Evolutionary conservation across 2,888 invertebrate species (phyloP), one percentile per base, ranked within the genome.

Genomic region (Zaprionus lineosus): DNA sequence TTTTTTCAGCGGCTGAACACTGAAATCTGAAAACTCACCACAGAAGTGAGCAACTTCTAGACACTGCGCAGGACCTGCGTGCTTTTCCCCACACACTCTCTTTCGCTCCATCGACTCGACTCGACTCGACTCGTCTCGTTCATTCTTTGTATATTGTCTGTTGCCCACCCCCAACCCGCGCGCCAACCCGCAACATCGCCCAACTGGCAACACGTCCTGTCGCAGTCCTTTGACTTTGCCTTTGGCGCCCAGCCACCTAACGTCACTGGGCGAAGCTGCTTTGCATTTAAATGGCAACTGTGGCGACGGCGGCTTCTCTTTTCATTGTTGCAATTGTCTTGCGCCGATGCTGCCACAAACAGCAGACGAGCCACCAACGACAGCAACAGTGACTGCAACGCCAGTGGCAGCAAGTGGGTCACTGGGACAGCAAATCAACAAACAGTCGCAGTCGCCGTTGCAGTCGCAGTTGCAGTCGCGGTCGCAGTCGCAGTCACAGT

Each of bases 211-310:
- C 15, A n/a, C 1, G 40, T 2, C 9, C 19, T 14, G 40, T 11
- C 2, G 46, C 36, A 34, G 64, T 51, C 18, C 52, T 73, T 73
- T 69, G 73, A 52, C 60, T 72, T 67, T 60, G 48, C 34, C 55
- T 72, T 67, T 60, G 48, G 40, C 55, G 40, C 37, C 36, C 53
- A 29, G 47, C 63, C 63, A 55, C 62, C 28, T 34, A 55, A 29
- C 34, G 34, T 36, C 61, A 64, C 50, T 55, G 47, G 39, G 48
- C 65, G 65, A 71, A 74, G 62, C 59, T 77, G 78, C 58, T 77
- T 84, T 77, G 62, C 82, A 74, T 77, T 77, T 66, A 77, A 82
- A 73, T 73, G 63, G 76, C 58, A 75, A 71, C 72, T 72, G 75
- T 58, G 76, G 72, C 75, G 72, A 48, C 72, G 60, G 37, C 74